Conservation (phyloP, 2,113 vertebrate genomes). For the Erythrocercus mccallii region DNA sequence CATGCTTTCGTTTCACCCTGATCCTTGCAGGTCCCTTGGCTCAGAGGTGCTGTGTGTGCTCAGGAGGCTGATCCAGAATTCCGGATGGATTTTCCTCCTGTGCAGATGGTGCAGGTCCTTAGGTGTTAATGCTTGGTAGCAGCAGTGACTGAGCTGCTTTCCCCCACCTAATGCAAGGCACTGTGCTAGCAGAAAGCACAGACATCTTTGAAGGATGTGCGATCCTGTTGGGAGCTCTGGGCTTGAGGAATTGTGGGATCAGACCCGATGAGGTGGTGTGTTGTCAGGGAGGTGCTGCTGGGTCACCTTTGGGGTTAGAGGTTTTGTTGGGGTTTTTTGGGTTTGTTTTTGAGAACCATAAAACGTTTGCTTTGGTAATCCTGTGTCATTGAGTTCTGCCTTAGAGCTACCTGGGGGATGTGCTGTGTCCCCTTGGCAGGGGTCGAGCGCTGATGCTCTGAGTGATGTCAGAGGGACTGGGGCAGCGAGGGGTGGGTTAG, state of each 20-base stretch:
- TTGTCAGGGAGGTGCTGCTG: background rate
- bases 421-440: background rate
- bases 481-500: background rate
- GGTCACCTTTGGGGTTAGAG: background rate
- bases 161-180: background rate
- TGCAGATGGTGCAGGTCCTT: slow-evolving; percentile 14
- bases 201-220: background rate
- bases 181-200: background rate
- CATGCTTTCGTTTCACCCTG: background rate
- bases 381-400: background rate
- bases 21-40: background rate
- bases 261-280: background rate
- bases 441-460: background rate
- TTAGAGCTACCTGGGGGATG: background rate
- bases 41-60: background rate
- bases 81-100: background rate
- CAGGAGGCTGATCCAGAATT: background rate
- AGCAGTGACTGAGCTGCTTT: background rate
- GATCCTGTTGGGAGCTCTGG: background rate
- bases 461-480: background rate
- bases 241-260: background rate
- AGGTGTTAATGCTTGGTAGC: background rate
- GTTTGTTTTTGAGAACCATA: background rate
- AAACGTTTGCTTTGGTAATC: background rate
- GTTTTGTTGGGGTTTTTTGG: background rate